Percentiles rank a stretch among this genome's conserved stretches.
phyloP scores from a whole-genome alignment of 1,140 invertebrate species.

The Drosophila navojoa region DNA sequence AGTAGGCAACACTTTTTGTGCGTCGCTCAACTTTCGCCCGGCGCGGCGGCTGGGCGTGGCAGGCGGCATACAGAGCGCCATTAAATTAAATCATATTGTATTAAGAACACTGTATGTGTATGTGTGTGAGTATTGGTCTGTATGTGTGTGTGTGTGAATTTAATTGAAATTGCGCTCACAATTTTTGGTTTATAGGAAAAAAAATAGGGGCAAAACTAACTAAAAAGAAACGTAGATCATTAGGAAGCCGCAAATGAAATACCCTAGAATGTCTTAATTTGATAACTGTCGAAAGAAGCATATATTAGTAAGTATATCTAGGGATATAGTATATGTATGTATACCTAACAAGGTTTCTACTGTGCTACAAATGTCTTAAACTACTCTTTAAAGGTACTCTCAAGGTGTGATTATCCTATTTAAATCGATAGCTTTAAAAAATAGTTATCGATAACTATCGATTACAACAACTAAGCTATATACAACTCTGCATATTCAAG shows the following conservation, averaged over 20 bases:
- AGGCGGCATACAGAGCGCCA: slow-evolving; percentile 43
- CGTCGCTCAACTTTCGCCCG: slow-evolving; percentile 41
- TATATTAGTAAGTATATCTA: too few species aligned
- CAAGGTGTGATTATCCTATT: too few species aligned
- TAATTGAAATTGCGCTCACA: slow-evolving; percentile 73
- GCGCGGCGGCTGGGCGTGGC: background rate
- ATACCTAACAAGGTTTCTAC: too few species aligned
- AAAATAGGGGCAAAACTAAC: slow-evolving; percentile 6
- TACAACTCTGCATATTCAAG: too few species aligned
- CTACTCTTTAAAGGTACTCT: too few species aligned
- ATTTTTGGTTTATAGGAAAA: slow-evolving; percentile 71
- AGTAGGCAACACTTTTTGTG: slow-evolving; percentile 48
- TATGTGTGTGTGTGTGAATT: slow-evolving; percentile 43
- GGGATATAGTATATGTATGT: too few species aligned
- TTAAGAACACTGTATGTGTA: slow-evolving; percentile 24
- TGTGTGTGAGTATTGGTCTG: too few species aligned
- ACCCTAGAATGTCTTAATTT: background rate
- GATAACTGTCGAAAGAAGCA: too few species aligned
- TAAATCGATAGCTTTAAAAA: too few species aligned
- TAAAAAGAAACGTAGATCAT: background rate
- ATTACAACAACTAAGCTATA: too few species aligned
- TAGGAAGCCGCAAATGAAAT: background rate
- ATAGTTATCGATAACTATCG: too few species aligned
- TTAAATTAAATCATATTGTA: slow-evolving; percentile 73
- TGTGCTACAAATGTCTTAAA: too few species aligned